Evolutionary conservation across 2,888 invertebrate genomes (phyloP), one percentile per base, ranked within the genome.

Genomic region (Ephialtes manifestator): DNA sequence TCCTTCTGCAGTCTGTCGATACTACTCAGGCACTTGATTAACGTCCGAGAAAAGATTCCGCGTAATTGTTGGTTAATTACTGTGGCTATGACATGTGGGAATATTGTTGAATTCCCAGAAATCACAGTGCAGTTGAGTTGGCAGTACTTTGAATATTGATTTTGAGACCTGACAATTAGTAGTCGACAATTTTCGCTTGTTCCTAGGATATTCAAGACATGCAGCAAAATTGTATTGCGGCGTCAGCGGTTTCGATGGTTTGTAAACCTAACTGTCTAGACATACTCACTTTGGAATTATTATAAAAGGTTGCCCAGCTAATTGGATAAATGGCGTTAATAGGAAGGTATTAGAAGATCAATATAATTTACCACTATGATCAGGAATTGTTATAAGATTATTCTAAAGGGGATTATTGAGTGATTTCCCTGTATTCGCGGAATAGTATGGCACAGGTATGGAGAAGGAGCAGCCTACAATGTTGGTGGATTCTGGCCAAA

Each of bases 401-500:
- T 63, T 63, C 63, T 13, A 20, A 24, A 11, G 39, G 8, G 24
- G 68, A 68, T 46, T 28, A 28, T 46, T 28, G 46, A 46, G 68
- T 48, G 28, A 39, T 20, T 15, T 24, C 13, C 13, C 13, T n/a
- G 68, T 46, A n/a, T 13, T 1, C 15, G 15, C 18, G 4, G 24
- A 4, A 24, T 3, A 20, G 48, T 8, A 28, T 28, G 58, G n/a
- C 15, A 72, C 43, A 72, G 13, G 20, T 20, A 20, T n/a, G 39
- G 35, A 75, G 46, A 35, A 11, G 53, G 53, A 51, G 51, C 63
- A 39, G 70, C 71, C 74, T 28, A 77, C 74, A n/a, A 71, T 80
- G 84, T 67, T 75, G 58, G 77, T 84, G 65, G 60, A 85, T 80
- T 83, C 74, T 79, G 79, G 74, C 75, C 70, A 85, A 86, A 87